phyloP scores from a whole-genome alignment of 2,888 invertebrate species.

The Bruchidius siliquastri region DNA sequence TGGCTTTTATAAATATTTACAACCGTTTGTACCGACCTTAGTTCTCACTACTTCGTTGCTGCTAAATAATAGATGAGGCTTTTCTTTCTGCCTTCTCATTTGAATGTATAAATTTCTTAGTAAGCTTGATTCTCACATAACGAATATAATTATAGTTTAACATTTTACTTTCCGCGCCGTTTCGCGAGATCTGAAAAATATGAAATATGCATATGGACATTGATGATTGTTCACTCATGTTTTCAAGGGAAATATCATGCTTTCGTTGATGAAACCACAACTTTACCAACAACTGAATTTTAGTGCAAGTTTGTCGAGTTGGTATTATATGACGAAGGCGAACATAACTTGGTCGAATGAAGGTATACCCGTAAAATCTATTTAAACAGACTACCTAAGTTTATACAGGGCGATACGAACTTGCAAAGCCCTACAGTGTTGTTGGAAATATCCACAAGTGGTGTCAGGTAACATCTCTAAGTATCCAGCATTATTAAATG shows the following conservation, averaged over 20 bases:
- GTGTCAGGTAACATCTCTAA: background rate
- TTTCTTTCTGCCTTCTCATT: background rate
- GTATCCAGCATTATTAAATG: background rate
- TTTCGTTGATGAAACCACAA: no score
- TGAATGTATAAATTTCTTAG: background rate
- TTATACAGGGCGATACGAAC: background rate
- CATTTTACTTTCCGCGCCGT: no score
- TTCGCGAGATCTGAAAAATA: no score
- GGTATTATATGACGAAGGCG: background rate
- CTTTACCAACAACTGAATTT: background rate
- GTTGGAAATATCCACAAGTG: background rate
- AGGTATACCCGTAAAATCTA: background rate
- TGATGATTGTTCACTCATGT: no score
- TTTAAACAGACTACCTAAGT: background rate
- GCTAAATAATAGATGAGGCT: background rate
- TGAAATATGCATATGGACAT: no score
- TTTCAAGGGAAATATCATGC: no score
- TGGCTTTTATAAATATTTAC: constrained; percentile 20
- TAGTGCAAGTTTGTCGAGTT: background rate
- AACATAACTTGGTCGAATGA: background rate
- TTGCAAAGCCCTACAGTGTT: background rate
- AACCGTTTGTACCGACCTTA: background rate
- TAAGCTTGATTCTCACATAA: background rate
- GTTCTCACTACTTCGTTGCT: background rate
- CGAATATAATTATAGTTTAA: no score